Evolutionary conservation across 1,140 invertebrate species (phyloP).

Genomic region (Halictus rubicundus): DNA sequence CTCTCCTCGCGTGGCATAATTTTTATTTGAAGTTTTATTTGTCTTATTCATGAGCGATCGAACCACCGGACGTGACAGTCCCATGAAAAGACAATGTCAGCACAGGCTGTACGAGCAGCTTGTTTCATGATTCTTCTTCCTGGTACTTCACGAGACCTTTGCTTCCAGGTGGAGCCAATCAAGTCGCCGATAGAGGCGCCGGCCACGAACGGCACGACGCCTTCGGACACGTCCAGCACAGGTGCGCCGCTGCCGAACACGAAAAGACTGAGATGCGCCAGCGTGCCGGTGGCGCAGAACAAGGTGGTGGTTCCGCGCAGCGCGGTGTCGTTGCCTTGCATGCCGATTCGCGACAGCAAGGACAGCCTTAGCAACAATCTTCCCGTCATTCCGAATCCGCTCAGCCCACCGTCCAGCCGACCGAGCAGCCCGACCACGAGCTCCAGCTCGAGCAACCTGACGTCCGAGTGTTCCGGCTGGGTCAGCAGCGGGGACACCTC

Average conservation of each 20-base stretch:
- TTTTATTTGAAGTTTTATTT: too few relatives aligned
- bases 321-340: conserved; percentile 78
- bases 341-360: conserved; percentile 76
- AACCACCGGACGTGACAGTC: too few relatives aligned
- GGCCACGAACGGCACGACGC: conserved; percentile 59
- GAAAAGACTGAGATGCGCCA: conserved; percentile 78
- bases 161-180: conserved; percentile 62
- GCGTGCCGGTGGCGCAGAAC: conserved; percentile 76
- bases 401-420: conserved; percentile 75
- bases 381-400: conserved; percentile 68
- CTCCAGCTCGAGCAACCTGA: conserved; percentile 85
- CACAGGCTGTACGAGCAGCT: too few relatives aligned
- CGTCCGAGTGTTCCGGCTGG: conserved; percentile 89
- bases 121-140: too few relatives aligned
- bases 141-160: too few relatives aligned
- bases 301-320: conserved; percentile 76
- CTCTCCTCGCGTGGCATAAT: too few relatives aligned
- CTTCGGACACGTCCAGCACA: conserved; percentile 40
- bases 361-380: conserved; percentile 68
- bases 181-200: conserved; percentile 67
- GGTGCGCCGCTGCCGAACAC: conserved; percentile 59
- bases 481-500: conserved; percentile 84
- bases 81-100: too few relatives aligned
- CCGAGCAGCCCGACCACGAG: conserved; percentile 76
- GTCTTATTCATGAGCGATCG: too few relatives aligned